Base-by-base conservation (phyloP, 2,888 invertebrate genomes). In the Punctoribates punctum region DNA sequence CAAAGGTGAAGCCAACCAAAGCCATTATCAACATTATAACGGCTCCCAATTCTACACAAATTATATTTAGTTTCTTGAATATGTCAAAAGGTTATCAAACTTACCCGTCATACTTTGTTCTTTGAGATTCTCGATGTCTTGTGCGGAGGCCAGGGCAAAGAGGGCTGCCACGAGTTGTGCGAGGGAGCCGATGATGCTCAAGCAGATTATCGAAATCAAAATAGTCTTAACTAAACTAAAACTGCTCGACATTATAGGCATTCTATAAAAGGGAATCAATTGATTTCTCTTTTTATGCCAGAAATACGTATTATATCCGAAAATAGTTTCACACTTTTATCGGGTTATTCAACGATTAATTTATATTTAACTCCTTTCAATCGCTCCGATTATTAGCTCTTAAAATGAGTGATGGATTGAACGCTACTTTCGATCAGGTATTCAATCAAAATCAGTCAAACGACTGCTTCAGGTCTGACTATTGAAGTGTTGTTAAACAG, bases 11-110 rank as follows among this genome's bases (percentile, higher is more conserved):
- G 23, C 75, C 48, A 5, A 75, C 25, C 23, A 75, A 42, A 13
- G 75, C 75, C 75, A 75, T 75, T 20, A 75, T 54, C 5, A 75
- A 42, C 75, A 75, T 75, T 9, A 57, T 57, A 0, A 75, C 51
- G 8, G 75, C 75, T 20, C 73, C 72, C 46, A 75, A 27, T 38
- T 75, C 75, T 75, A 34, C n/a, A n/a, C n/a, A n/a, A n/a, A n/a
- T n/a, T n/a, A n/a, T n/a, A n/a, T n/a, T n/a, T n/a, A n/a, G n/a
- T n/a, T n/a, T n/a, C n/a, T n/a, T n/a, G n/a, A n/a, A n/a, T n/a
- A n/a, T n/a, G n/a, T n/a, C n/a, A n/a, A n/a, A n/a, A n/a, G n/a
- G n/a, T n/a, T n/a, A n/a, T n/a, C n/a, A n/a, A n/a, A 8, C 34
- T 34, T 65, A 65, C 65, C 65, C 27, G 29, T 65, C 17, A 67